Conservation (phyloP, 2,797 vertebrate species). For the Urosaurus nigricauda region DNA sequence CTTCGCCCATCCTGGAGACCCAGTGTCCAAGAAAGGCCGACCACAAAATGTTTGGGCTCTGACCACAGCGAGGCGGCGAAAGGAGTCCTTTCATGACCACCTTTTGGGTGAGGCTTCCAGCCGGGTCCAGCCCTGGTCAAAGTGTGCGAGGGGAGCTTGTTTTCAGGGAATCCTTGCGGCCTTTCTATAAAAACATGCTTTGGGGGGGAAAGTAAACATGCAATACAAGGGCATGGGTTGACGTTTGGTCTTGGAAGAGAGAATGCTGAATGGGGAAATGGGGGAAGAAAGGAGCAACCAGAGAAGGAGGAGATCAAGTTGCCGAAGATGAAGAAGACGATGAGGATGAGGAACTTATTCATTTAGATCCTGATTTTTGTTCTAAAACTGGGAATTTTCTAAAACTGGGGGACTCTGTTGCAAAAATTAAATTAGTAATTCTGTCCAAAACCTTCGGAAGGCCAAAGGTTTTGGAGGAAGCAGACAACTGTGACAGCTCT, state of each 20-base stretch:
- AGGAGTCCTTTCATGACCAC: conserved; percentile 62
- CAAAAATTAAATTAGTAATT: too few relatives aligned
- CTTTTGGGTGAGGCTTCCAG: conserved; percentile 29
- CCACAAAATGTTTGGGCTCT: background rate
- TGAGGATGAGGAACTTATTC: background rate
- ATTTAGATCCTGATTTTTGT: too few relatives aligned
- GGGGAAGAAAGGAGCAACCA: accelerated
- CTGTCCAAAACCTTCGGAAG: too few relatives aligned
- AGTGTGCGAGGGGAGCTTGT: background rate
- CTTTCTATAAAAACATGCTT: background rate
- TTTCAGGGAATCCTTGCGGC: background rate
- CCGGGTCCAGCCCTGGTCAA: accelerated
- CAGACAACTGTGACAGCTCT: too few relatives aligned
- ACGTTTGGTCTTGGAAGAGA: background rate
- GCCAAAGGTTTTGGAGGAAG: too few relatives aligned
- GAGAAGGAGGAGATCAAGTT: too few relatives aligned
- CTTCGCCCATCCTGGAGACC: background rate
- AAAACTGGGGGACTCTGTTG: too few relatives aligned
- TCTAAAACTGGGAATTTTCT: too few relatives aligned
- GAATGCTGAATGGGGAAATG: background rate
- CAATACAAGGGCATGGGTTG: background rate
- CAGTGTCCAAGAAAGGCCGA: background rate
- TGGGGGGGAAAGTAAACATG: background rate
- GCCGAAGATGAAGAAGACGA: too few relatives aligned
- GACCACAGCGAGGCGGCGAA: conserved; percentile 33